A percentile compares a stretch with the other conserved stretches of the same genome.
These are phyloP conservation scores for Iphiclides podalirius DNA, from an alignment of 2,888 invertebrate genomes.

Conservation along the genomic window DNA sequence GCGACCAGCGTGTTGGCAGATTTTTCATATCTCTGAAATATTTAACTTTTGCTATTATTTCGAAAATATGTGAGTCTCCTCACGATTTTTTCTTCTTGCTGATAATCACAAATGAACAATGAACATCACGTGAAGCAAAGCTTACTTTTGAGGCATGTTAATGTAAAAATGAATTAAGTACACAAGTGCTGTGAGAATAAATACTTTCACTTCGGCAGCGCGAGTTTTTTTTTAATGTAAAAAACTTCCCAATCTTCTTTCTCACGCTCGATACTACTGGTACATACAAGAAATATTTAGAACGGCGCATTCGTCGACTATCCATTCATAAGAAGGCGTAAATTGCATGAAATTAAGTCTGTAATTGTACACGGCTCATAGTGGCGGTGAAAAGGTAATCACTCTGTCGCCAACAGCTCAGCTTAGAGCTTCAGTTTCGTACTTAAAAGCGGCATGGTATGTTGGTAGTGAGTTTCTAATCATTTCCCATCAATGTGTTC, in stretches of 20 bases:
- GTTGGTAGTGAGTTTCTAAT: neutral
- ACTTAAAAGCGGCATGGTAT: neutral
- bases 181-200: conserved; percentile 21
- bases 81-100: too few species aligned
- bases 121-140: too few species aligned
- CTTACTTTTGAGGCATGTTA: too few species aligned
- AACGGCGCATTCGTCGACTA: conserved; percentile 21
- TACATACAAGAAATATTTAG: conserved; percentile 19
- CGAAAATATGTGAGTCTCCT: too few species aligned
- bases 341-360: conserved; percentile 22
- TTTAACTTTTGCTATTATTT: too few species aligned
- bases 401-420: neutral
- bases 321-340: conserved; percentile 12
- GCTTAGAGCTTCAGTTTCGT: neutral
- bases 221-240: conserved; percentile 19
- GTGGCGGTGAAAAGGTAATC: neutral
- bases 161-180: too few species aligned
- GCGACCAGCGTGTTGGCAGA: too few species aligned
- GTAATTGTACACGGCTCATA: conserved; percentile 2
- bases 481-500: neutral
- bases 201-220: conserved; percentile 21
- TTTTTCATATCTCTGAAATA: too few species aligned
- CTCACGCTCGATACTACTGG: conserved; percentile 19
- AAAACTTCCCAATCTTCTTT: conserved; percentile 20
- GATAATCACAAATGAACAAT: too few species aligned